Conservation (phyloP, 2,888 invertebrate species). For the Amphipoea oculea region DNA sequence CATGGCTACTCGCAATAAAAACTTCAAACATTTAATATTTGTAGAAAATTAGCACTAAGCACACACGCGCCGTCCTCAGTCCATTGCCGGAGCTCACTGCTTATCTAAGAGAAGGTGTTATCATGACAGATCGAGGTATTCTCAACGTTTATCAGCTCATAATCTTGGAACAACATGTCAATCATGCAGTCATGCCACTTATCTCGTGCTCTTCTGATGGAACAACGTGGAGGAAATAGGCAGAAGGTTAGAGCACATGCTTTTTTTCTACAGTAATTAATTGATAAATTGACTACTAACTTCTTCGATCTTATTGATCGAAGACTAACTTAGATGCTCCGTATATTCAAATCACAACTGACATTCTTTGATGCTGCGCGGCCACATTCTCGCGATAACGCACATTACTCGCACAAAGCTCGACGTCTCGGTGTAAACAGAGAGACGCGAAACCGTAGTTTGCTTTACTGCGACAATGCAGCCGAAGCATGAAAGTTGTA, state of each 20-base stretch:
- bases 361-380: neutral
- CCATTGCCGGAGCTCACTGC: conserved; percentile 62
- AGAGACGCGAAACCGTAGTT: neutral
- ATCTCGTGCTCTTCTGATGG: conserved; percentile 65
- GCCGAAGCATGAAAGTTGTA: neutral
- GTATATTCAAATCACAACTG: neutral
- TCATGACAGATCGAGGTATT: conserved; percentile 85
- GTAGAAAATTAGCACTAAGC: conserved; percentile 55
- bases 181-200: conserved; percentile 75
- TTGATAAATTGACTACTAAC: neutral
- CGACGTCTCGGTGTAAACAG: neutral
- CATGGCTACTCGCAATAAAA: conserved; percentile 68
- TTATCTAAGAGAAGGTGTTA: conserved; percentile 74
- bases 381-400: neutral
- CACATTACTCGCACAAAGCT: neutral
- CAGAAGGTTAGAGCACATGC: conserved; percentile 36
- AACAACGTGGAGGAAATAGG: conserved; percentile 52
- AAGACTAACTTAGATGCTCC: neutral
- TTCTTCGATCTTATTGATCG: no score
- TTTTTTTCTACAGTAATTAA: neutral
- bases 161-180: conserved; percentile 86
- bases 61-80: conserved; percentile 55
- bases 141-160: conserved; percentile 70
- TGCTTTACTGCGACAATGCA: neutral
- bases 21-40: conserved; percentile 56